Evolutionary conservation across 2,113 vertebrate genomes (phyloP).

Genomic region (Pedionomus torquatus): DNA sequence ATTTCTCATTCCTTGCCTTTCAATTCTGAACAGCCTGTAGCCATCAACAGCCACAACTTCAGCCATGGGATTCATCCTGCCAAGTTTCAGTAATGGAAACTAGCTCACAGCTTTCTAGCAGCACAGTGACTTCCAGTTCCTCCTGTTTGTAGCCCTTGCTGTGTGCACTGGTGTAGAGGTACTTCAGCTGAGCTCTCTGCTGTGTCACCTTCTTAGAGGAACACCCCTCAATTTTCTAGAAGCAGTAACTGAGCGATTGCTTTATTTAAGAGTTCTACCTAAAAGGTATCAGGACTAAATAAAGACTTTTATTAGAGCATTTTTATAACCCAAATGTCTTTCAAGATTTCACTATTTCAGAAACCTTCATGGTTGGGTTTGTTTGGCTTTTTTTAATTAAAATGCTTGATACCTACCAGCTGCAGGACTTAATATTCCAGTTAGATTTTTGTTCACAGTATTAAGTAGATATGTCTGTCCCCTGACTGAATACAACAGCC

Average conservation of each 20-base stretch:
- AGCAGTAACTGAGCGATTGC: neutral
- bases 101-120: neutral
- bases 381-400: neutral
- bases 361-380: neutral
- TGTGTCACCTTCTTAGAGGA: neutral
- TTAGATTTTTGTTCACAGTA: neutral
- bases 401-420: neutral
- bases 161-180: neutral
- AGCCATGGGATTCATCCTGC: neutral
- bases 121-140: neutral
- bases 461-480: neutral
- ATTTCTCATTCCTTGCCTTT: neutral
- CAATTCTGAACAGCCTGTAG: neutral
- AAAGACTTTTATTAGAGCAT: neutral
- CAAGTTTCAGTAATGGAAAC: neutral
- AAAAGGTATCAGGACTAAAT: neutral
- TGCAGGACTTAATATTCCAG: neutral
- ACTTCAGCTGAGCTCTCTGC: neutral
- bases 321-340: neutral
- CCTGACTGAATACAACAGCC: neutral
- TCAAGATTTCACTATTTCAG: neutral
- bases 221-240: neutral
- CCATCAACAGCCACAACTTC: neutral
- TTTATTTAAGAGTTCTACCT: neutral
- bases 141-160: neutral